A percentile compares a stretch with the other conserved stretches of the same genome.
These are phyloP conservation scores for Luperina nickerlii DNA, from an alignment of 2,888 invertebrate species.

Conservation along the genomic window DNA sequence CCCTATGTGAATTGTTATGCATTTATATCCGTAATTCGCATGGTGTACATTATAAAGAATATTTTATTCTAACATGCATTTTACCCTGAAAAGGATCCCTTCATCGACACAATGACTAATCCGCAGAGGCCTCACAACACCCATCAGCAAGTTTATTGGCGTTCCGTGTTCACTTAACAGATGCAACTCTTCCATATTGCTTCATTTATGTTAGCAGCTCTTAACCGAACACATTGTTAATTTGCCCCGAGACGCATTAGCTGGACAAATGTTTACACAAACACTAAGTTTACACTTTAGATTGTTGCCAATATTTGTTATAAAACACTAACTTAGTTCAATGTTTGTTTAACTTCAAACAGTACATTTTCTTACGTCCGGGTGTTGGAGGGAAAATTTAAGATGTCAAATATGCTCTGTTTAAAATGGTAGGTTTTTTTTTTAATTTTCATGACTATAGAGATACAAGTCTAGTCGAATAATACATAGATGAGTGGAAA, in stretches of 20 bases:
- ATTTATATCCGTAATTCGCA: not conserved
- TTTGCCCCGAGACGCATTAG: conserved; percentile 60
- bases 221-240: conserved; percentile 55
- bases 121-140: conserved; percentile 4
- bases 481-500: not conserved
- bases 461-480: too few relatives aligned
- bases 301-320: conserved; percentile 59
- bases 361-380: conserved; percentile 50
- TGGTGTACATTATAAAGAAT: not conserved
- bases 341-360: conserved; percentile 55
- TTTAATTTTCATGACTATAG: too few relatives aligned
- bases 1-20: not conserved
- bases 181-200: conserved; percentile 53
- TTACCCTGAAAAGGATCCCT: not conserved
- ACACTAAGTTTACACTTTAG: conserved; percentile 48
- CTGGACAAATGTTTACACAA: conserved; percentile 56
- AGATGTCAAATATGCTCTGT: not conserved
- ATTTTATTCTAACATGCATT: not conserved
- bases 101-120: conserved; percentile 16
- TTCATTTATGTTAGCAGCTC: conserved; percentile 49
- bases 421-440: not conserved
- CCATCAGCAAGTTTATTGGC: conserved; percentile 33
- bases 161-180: conserved; percentile 31
- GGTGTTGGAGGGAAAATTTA: conserved; percentile 40
- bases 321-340: conserved; percentile 49